phyloP scores from a whole-genome alignment of 2,797 vertebrate genomes.

The Manis javanica region DNA sequence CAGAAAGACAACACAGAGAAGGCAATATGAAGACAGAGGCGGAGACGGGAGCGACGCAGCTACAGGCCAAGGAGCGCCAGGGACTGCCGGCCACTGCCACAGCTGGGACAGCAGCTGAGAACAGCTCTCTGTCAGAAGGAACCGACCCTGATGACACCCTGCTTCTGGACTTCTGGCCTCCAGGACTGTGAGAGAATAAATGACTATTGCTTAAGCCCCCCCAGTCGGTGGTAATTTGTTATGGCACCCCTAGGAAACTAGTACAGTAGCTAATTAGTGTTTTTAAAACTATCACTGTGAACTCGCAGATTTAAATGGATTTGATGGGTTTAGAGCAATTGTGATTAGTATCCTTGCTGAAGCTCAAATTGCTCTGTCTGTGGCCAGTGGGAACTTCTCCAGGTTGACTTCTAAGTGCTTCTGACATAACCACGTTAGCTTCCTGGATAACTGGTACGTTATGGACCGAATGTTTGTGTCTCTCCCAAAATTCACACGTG shows the following conservation, averaged over 20 bases:
- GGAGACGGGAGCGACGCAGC: neutral
- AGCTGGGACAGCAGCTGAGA: neutral
- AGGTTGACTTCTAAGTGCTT: neutral
- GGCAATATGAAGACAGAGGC: too few species aligned
- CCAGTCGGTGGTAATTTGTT: neutral
- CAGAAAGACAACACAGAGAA: too few species aligned
- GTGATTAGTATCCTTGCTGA: neutral
- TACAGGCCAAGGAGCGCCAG: neutral
- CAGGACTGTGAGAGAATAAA: too few species aligned
- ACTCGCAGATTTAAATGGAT: neutral
- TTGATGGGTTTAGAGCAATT: neutral
- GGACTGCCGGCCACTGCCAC: neutral
- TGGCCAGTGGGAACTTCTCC: neutral
- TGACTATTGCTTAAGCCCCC: neutral
- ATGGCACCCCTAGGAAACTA: neutral
- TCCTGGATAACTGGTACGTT: neutral
- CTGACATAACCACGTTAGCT: neutral
- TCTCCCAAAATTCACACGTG: neutral
- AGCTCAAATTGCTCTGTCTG: neutral
- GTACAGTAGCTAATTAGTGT: neutral
- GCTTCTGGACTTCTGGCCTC: neutral
- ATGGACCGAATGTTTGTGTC: neutral
- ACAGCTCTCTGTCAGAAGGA: neutral
- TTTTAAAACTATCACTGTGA: neutral
- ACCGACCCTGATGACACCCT: neutral